These are phyloP conservation scores for Hafferia zeledoni DNA, from an alignment of 2,797 vertebrate genomes.

Conservation along the genomic window DNA sequence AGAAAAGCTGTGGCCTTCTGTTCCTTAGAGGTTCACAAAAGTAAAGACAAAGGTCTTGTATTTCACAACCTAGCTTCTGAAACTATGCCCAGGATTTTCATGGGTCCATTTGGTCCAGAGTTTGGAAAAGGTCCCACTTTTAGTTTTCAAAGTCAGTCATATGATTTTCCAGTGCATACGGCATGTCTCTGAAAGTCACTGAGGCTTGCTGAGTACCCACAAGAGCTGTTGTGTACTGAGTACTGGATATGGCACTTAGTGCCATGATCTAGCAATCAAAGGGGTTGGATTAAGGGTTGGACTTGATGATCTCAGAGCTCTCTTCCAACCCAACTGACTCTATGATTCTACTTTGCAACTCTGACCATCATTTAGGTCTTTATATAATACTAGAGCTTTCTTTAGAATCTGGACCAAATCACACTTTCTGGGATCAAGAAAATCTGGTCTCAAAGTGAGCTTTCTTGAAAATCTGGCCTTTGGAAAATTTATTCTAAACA, in stretches of 20 bases:
- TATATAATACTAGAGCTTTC: not conserved
- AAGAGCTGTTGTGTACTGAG: not conserved
- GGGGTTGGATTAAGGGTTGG: too few relatives aligned
- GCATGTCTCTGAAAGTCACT: not conserved
- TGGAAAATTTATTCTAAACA: conserved; percentile 3
- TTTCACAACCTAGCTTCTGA: not conserved
- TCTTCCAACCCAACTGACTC: too few relatives aligned
- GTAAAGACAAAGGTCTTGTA: not conserved
- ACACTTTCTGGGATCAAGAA: not conserved
- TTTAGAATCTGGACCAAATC: not conserved
- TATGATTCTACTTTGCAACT: not conserved
- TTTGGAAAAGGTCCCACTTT: not conserved
- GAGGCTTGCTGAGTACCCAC: not conserved
- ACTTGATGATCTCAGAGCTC: too few relatives aligned
- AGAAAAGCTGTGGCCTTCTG: not conserved
- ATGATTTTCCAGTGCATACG: not conserved
- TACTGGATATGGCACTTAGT: too few relatives aligned
- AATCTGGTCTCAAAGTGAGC: not conserved
- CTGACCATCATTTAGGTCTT: not conserved
- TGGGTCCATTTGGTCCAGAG: not conserved
- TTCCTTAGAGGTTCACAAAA: not conserved
- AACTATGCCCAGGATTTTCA: not conserved
- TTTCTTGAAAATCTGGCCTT: conserved; percentile 5
- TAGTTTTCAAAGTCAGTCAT: not conserved
- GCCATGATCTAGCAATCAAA: too few relatives aligned